Evolutionary conservation across 2,797 vertebrate species (phyloP).

Genomic region (Centropyge bicolor): DNA sequence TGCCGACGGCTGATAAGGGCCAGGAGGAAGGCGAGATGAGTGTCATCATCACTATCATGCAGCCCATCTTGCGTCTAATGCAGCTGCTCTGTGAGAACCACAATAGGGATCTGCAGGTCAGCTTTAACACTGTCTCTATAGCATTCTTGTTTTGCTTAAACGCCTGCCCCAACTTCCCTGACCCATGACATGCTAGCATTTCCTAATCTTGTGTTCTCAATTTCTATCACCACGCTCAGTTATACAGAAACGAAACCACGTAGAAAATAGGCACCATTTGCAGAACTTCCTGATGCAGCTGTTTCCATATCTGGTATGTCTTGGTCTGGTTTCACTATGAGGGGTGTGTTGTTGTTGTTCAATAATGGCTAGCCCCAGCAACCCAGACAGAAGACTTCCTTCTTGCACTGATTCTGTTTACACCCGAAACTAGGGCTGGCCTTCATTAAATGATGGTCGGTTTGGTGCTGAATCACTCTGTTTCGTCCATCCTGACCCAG

Average conservation of each 20-base stretch:
- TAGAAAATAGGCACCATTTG: constrained; percentile 71
- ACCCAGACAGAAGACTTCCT: constrained; percentile 71
- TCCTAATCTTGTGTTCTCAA: constrained; percentile 53
- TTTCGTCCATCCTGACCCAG: constrained; percentile 17
- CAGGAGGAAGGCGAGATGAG: constrained; percentile 98
- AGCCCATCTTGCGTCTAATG: constrained; percentile 97
- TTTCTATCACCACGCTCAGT: constrained; percentile 53
- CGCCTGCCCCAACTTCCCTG: not conserved
- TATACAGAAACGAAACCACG: constrained; percentile 80
- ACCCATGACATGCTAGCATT: constrained; percentile 27
- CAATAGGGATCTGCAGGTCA: constrained; percentile 96
- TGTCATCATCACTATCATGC: constrained; percentile 96
- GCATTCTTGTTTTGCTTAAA: constrained; percentile 16
- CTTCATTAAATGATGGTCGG: constrained; percentile 28
- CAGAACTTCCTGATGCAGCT: constrained; percentile 73
- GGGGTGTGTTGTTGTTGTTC: constrained; percentile 57
- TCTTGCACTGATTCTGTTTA: constrained; percentile 56
- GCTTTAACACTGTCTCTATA: constrained; percentile 1
- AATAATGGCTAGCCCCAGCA: constrained; percentile 42
- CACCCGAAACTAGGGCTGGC: constrained; percentile 15
- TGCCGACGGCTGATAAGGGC: constrained; percentile 87
- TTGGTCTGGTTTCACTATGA: constrained; percentile 83
- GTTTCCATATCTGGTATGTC: constrained; percentile 71
- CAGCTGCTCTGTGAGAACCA: constrained; percentile 99
- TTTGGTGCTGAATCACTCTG: constrained; percentile 8